A percentile compares a stretch with the other conserved stretches of the same genome.
Conservation (phyloP, 1,140 invertebrate species). For the Stenopsyche tienmushanensis region DNA sequence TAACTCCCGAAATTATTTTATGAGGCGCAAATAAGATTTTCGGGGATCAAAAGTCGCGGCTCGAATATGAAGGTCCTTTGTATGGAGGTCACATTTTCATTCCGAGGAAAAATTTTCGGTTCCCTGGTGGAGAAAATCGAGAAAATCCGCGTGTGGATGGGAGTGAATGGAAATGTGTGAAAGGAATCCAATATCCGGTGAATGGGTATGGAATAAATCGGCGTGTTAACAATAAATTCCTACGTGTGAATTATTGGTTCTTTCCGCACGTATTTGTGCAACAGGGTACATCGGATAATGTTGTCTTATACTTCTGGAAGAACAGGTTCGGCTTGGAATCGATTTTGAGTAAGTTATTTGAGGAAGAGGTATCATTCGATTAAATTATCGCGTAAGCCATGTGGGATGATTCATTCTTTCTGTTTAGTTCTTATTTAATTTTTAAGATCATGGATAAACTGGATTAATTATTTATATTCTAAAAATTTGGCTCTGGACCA, state of each 20-base stretch:
- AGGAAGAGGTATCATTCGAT: neutral
- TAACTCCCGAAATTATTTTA: too few relatives aligned
- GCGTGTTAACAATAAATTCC: slow-evolving; percentile 7
- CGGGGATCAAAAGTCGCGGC: too few relatives aligned
- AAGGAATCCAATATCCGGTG: slow-evolving; percentile 12
- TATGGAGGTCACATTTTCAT: too few relatives aligned
- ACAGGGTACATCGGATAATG: neutral
- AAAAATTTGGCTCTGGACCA: too few relatives aligned
- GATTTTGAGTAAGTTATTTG: neutral
- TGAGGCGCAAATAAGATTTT: too few relatives aligned
- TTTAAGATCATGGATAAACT: too few relatives aligned
- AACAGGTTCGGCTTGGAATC: neutral
- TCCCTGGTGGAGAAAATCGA: too few relatives aligned
- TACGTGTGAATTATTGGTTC: slow-evolving; percentile 5
- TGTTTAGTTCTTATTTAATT: too few relatives aligned
- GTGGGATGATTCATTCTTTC: neutral
- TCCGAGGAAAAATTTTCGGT: too few relatives aligned
- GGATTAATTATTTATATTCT: too few relatives aligned
- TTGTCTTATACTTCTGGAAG: neutral
- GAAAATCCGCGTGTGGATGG: slow-evolving; percentile 2
- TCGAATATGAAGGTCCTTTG: too few relatives aligned
- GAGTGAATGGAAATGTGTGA: neutral
- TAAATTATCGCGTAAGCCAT: neutral
- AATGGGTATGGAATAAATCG: neutral
- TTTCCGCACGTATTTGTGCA: neutral